These are phyloP conservation scores for Palloptera scutellata DNA, from an alignment of 2,888 invertebrate genomes.

Conservation along the genomic window DNA sequence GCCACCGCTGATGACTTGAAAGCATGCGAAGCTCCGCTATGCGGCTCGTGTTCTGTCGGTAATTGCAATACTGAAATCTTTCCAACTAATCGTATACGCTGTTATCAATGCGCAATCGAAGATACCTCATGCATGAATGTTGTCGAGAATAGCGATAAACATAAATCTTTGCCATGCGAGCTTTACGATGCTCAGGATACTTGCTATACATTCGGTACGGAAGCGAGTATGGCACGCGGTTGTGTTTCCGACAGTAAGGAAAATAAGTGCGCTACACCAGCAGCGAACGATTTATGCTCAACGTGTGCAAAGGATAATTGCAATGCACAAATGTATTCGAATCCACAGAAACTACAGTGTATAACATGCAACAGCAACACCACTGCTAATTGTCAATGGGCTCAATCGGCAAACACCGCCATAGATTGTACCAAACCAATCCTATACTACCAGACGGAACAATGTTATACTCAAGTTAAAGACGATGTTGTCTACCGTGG, in stretches of 20 bases:
- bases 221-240: slow-evolving; percentile 43
- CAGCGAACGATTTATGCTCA: slow-evolving; percentile 36
- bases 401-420: slow-evolving; percentile 23
- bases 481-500: slow-evolving; percentile 37
- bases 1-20: slow-evolving; percentile 22
- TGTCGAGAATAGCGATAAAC: neutral
- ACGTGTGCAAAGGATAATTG: slow-evolving; percentile 41
- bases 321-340: slow-evolving; percentile 37
- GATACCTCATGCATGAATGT: slow-evolving; percentile 39
- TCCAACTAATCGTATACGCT: slow-evolving; percentile 41
- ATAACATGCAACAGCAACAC: slow-evolving; percentile 38
- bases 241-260: slow-evolving; percentile 43
- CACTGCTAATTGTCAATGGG: slow-evolving; percentile 37
- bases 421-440: slow-evolving; percentile 39
- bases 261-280: slow-evolving; percentile 38
- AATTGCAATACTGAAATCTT: slow-evolving; percentile 47
- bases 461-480: slow-evolving; percentile 40
- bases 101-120: slow-evolving; percentile 43
- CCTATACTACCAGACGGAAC: slow-evolving; percentile 35
- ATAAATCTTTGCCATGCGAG: slow-evolving; percentile 35
- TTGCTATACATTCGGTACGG: slow-evolving; percentile 43
- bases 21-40: slow-evolving; percentile 30
- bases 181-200: slow-evolving; percentile 41
- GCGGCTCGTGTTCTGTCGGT: slow-evolving; percentile 30
- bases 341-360: slow-evolving; percentile 37